Evolutionary conservation across 2,797 vertebrate genomes (phyloP), one percentile per base, ranked within the genome.

Genomic region (Amblyopsis hoosieri): DNA sequence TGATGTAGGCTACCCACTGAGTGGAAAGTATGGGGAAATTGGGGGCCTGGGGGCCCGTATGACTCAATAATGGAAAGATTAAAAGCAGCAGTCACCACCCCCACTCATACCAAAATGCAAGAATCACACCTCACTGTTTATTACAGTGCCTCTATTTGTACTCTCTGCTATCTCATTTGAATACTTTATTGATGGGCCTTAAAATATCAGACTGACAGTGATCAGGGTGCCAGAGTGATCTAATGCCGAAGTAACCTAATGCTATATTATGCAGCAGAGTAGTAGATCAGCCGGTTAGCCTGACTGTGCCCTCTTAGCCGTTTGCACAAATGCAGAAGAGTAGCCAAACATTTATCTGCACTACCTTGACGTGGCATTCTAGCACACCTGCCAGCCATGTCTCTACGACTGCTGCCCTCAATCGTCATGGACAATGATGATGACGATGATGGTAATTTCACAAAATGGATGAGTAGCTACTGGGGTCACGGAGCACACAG

Each of bases 401-500:
- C 92, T 72, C 91, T 94, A 78, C 87, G 80, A 64, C 84, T 90
- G 3, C 79, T 89, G 74, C 91, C 92, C 13, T 75, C 63, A 10
- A 81, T 95, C 69, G 77, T 75, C 74, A 92, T 94, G 93, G 97
- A 97, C 89, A 94, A 96, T 81, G 95, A 97, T 3, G 96, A 97
- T 3, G 94, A 97, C 29, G 96, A 97, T 56, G 97, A 98, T 70
- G 93, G 95, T 9, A 96, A 93, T 80, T 99, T 98, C 89, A 96
- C 97, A 66, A 97, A 96, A 69, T 99, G 97, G 96, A 98, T 98
- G 97, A 98, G 96, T 80, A 99, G 96, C 71, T 98, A 95, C 87
- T 99, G 96, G 96, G 96, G 96, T 56, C 96, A 98, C 57, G 94
- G 87, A 46, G 59, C 84, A 12, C 85, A 85, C 2, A 9, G 47